phyloP scores from a whole-genome alignment of 23 tunicate genomes.

The Ascidia mentula region DNA sequence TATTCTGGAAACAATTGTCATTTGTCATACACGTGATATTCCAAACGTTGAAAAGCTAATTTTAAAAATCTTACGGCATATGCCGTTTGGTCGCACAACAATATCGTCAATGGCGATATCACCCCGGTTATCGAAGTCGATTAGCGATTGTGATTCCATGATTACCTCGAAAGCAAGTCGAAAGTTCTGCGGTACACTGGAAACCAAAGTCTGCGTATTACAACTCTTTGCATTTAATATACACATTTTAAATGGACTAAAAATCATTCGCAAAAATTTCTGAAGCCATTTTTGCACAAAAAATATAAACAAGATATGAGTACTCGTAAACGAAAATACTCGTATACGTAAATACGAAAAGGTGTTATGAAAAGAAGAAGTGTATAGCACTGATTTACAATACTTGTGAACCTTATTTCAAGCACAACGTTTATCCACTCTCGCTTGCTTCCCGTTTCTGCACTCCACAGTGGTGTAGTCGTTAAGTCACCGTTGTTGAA shows the following conservation, averaged over 20 bases:
- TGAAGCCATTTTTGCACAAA: no score
- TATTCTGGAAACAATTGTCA: slow-evolving; percentile 52
- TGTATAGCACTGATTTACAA: no score
- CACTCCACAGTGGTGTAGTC: slow-evolving; percentile 63
- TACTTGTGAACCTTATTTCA: slow-evolving; percentile 50
- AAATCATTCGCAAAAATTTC: no score
- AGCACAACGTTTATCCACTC: slow-evolving; percentile 48
- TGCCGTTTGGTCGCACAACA: slow-evolving; percentile 26
- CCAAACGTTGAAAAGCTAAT: background rate
- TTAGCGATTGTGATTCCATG: slow-evolving; percentile 30
- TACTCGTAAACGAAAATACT: no score
- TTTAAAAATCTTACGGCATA: slow-evolving; percentile 45
- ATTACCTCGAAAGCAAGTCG: slow-evolving; percentile 54
- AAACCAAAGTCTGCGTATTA: background rate
- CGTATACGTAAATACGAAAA: no score
- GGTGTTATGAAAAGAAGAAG: no score
- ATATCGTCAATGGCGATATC: slow-evolving; percentile 90
- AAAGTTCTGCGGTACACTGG: slow-evolving; percentile 63
- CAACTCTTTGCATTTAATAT: background rate
- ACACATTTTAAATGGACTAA: background rate
- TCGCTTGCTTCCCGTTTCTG: slow-evolving; percentile 15
- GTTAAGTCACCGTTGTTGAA: slow-evolving; percentile 16
- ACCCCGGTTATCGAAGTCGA: slow-evolving; percentile 69
- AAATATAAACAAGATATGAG: no score
- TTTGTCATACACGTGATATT: no score